These are phyloP conservation scores for Corapipo altera DNA, from an alignment of 2,113 vertebrate genomes.

Conservation along the genomic window DNA sequence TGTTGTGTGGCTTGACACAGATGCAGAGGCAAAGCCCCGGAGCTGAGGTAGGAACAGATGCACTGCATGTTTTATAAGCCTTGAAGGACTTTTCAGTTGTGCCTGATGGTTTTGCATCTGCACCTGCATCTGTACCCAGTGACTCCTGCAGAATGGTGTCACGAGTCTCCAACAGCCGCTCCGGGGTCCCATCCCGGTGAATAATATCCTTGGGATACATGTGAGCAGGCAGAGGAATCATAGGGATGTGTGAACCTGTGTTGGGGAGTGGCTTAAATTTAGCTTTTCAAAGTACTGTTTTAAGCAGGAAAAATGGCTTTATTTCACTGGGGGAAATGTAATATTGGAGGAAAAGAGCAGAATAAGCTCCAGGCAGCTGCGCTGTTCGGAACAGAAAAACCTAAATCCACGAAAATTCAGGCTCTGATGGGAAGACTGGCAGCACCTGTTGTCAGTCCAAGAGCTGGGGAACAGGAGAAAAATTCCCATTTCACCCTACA, in stretches of 20 bases:
- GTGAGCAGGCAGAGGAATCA: background rate
- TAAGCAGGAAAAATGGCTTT: background rate
- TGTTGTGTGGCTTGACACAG: background rate
- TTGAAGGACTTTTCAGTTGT: background rate
- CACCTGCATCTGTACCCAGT: constrained; percentile 17
- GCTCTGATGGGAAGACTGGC: background rate
- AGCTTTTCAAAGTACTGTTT: background rate
- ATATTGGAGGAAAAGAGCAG: background rate
- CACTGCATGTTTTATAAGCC: constrained; percentile 28
- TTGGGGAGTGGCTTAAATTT: background rate
- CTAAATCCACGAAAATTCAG: background rate
- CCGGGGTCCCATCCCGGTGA: background rate
- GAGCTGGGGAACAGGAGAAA: background rate
- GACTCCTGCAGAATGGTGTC: background rate
- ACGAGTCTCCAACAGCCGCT: background rate
- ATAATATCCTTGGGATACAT: background rate
- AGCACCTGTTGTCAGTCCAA: background rate
- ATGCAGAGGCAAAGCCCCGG: background rate
- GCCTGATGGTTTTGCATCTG: constrained; percentile 35
- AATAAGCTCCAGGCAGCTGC: background rate
- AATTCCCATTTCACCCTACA: fast-evolving
- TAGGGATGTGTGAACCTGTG: background rate
- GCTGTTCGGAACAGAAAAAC: background rate
- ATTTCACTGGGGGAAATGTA: background rate
- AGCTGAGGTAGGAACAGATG: constrained; percentile 25